A percentile compares a stretch with the other conserved stretches of the same genome.
These are phyloP conservation scores for Cinclus mexicanus DNA, from an alignment of 2,113 vertebrate genomes.

Conservation along the genomic window DNA sequence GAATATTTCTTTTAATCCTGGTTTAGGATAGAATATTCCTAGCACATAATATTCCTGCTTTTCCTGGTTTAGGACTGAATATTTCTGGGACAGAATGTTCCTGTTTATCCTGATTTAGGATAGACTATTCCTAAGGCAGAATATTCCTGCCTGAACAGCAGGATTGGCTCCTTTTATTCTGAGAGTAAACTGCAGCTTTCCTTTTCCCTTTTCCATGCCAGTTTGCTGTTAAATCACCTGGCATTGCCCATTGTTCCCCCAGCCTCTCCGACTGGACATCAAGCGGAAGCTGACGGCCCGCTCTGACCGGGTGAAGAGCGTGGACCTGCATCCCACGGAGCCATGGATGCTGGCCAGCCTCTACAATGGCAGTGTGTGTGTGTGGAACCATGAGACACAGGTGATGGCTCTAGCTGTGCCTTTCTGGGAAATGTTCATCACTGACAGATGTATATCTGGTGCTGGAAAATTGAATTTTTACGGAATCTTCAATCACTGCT, in stretches of 20 bases:
- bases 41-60: too few species aligned
- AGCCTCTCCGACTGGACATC: constrained; percentile 96
- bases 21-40: too few species aligned
- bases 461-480: not conserved
- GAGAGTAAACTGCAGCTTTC: not conserved
- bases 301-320: constrained; percentile 95
- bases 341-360: constrained; percentile 97
- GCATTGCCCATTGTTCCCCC: not conserved
- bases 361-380: constrained; percentile 94
- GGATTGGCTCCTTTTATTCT: not conserved
- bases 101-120: too few species aligned
- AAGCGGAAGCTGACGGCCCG: constrained; percentile 93
- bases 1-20: too few species aligned
- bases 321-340: constrained; percentile 92
- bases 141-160: not conserved
- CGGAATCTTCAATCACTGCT: not conserved
- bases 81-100: too few species aligned
- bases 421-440: not conserved
- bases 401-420: constrained; percentile 51
- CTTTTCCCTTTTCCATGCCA: not conserved
- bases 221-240: not conserved
- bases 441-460: not conserved
- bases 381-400: constrained; percentile 97
- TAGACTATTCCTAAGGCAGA: too few species aligned
- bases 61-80: too few species aligned